These are phyloP conservation scores for Taenaris catops DNA, from an alignment of 2,888 invertebrate genomes.

Conservation along the genomic window DNA sequence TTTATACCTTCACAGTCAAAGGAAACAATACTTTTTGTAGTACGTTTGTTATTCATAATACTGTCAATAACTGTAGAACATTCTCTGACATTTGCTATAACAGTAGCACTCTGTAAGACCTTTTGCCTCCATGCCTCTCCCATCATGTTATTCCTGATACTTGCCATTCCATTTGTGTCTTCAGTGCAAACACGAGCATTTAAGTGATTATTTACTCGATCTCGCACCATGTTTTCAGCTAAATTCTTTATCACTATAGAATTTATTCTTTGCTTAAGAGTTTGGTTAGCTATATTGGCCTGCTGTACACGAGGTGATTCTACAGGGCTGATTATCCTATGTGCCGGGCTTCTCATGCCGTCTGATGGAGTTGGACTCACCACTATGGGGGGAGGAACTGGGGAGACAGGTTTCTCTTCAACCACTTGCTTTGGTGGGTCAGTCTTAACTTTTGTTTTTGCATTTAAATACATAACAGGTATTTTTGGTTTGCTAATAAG, in stretches of 20 bases:
- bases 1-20: constrained; percentile 97
- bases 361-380: constrained; percentile 70
- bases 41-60: constrained; percentile 81
- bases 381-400: constrained; percentile 53
- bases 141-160: constrained; percentile 64
- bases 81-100: constrained; percentile 89
- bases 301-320: constrained; percentile 72
- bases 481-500: constrained; percentile 88
- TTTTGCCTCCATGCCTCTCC: constrained; percentile 91
- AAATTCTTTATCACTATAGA: constrained; percentile 92
- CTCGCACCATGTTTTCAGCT: constrained; percentile 88
- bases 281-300: constrained; percentile 83
- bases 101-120: constrained; percentile 89
- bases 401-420: constrained; percentile 56
- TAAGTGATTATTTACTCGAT: constrained; percentile 68
- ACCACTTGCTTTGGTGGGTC: constrained; percentile 69
- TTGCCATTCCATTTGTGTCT: constrained; percentile 62
- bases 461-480: constrained; percentile 77
- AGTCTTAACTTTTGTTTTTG: constrained; percentile 72
- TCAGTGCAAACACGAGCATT: constrained; percentile 63
- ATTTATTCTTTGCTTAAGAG: constrained; percentile 93
- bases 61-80: constrained; percentile 88
- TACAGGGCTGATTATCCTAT: constrained; percentile 72
- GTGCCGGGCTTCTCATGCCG: constrained; percentile 61
- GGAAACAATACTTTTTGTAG: constrained; percentile 83